Base-by-base conservation (phyloP, 2,888 invertebrate species). In the Leptinotarsa tumamoca region DNA sequence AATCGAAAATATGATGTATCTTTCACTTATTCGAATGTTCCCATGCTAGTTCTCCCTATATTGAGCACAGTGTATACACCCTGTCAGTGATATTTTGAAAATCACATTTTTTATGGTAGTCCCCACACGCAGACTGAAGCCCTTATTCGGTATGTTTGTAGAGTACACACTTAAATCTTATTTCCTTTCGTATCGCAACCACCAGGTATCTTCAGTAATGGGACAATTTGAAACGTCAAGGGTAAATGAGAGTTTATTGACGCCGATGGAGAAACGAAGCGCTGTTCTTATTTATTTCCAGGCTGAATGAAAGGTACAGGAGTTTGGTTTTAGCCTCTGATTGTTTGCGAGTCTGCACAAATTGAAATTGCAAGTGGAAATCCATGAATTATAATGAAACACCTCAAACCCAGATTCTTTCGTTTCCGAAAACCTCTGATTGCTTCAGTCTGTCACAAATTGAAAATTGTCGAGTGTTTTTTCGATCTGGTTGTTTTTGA, bases 281-380 rank as follows among this genome's bases (percentile, higher is more conserved):
- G 61, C 61, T 27, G 15, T 61, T 61, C 61, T 61, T 61, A 61
- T 61, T 61, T 61, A 61, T 61, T 61, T 61, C 61, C 27, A 23
- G 21, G 61, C 21, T 61, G 61, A 61, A 61, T 21, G 61, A 61
- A 61, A 61, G 61, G 18, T 61, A 61, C 61, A 61, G 61, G 61
- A 61, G 61, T 61, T 61, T 61, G 61, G 61, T 61, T 61, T 61
- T 61, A 61, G 61, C 21, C 61, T 61, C 15, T 21, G 61, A 61
- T 21, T 61, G 61, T 61, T 61, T 15, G 61, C 23, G 61, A 27
- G 21, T 61, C 21, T 21, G 15, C 27, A 61, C 27, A 61, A 61
- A 61, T 61, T 61, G 27, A 27, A 61, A 61, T 4, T 23, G 61
- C 14, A 61, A 61, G 61, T 61, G 21, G 61, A 21, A 27, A 61